These are phyloP conservation scores for Sebastes jordani DNA, from an alignment of 2,797 vertebrate species.

Conservation along the genomic window DNA sequence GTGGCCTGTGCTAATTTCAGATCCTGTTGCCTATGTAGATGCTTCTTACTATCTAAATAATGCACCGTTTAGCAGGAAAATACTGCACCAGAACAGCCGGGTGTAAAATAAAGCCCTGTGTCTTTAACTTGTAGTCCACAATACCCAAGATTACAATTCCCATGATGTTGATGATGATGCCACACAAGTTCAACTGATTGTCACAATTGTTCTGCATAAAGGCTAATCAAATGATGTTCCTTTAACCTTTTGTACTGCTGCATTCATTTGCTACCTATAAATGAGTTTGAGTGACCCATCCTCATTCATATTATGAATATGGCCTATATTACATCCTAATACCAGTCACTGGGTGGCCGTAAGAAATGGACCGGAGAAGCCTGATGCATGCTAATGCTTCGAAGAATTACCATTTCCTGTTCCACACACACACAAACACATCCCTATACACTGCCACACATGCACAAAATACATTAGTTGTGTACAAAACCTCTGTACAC, in stretches of 20 bases:
- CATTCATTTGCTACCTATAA: background rate
- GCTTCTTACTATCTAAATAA: too few species aligned
- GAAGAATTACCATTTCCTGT: background rate
- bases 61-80: too few species aligned
- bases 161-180: background rate
- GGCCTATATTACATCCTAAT: background rate
- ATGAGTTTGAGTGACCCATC: background rate
- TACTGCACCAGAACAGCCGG: too few species aligned
- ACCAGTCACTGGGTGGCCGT: background rate
- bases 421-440: background rate
- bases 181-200: background rate
- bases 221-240: background rate
- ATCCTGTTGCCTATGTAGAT: too few species aligned
- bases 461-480: background rate
- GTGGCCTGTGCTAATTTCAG: too few species aligned
- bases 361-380: background rate
- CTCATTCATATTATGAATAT: constrained; percentile 20
- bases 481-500: background rate
- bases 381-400: background rate
- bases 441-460: background rate
- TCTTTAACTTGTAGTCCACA: background rate
- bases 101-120: background rate
- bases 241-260: background rate
- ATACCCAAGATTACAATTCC: background rate
- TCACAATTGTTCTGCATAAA: background rate